Evolutionary conservation across 2,797 vertebrate genomes (phyloP).

Genomic region (Zonotrichia albicollis): DNA sequence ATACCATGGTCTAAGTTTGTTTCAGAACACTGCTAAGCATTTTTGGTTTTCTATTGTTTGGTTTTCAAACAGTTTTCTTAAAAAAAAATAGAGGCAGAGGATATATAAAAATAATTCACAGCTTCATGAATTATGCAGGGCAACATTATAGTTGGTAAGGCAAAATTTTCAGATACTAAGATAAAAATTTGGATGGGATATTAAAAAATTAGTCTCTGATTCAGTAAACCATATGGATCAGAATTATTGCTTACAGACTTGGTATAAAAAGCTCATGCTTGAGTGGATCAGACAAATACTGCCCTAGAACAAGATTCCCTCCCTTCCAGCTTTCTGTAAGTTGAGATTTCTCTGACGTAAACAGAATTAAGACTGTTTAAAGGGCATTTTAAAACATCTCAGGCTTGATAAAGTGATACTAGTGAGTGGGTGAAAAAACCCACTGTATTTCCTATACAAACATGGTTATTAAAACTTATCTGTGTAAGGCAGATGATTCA

Average conservation of each 20-base stretch:
- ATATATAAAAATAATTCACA: constrained; percentile 33
- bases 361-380: not conserved
- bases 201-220: constrained; percentile 28
- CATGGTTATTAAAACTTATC: not conserved
- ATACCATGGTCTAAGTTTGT: not conserved
- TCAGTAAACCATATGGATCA: constrained; percentile 24
- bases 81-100: not conserved
- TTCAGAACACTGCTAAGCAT: not conserved
- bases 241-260: not conserved
- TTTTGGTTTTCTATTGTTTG: not conserved
- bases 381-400: not conserved
- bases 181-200: not conserved
- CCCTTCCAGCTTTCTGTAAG: not conserved
- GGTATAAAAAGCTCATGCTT: not conserved
- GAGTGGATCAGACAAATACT: not conserved
- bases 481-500: not conserved
- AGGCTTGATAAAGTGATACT: not conserved
- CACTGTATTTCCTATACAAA: not conserved
- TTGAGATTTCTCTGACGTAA: not conserved
- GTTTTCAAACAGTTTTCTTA: not conserved
- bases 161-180: constrained; percentile 21
- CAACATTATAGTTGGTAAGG: not conserved
- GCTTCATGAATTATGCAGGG: constrained; percentile 50
- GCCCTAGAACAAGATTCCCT: not conserved
- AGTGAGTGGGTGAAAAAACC: not conserved